Percentiles rank a stretch among this genome's conserved stretches.
These are phyloP conservation scores for Cryptoprocta ferox DNA, from an alignment of 2,797 vertebrate genomes.

Conservation along the genomic window DNA sequence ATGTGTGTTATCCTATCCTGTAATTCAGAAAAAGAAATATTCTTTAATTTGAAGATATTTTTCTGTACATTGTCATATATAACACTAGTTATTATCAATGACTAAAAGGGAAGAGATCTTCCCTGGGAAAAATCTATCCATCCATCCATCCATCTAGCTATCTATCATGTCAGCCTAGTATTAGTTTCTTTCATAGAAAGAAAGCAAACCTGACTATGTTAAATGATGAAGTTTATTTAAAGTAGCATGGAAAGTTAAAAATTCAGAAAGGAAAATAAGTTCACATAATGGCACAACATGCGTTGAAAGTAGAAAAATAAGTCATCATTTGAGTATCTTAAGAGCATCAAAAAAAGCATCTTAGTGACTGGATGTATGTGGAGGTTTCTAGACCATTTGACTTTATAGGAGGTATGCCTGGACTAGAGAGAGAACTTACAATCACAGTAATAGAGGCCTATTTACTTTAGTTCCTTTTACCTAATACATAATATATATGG, in stretches of 20 bases:
- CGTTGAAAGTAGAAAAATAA: background rate
- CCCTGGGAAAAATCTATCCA: background rate
- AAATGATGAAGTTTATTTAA: background rate
- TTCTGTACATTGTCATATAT: background rate
- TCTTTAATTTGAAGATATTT: background rate
- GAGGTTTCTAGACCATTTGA: background rate
- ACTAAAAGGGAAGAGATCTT: background rate
- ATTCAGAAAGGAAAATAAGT: background rate
- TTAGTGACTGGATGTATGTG: background rate
- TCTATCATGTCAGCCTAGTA: background rate
- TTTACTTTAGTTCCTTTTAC: background rate
- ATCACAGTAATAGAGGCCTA: background rate
- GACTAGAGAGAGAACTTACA: background rate
- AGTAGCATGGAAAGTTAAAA: background rate
- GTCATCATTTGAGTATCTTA: background rate
- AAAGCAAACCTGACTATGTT: background rate
- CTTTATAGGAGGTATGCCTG: background rate
- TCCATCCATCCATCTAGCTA: too few species aligned
- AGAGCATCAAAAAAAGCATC: background rate
- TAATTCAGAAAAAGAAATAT: background rate
- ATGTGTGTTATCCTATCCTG: background rate
- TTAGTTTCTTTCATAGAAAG: background rate
- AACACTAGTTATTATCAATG: background rate
- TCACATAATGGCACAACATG: background rate
- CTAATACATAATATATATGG: background rate